These are phyloP conservation scores for Ooceraea biroi DNA, from an alignment of 1,140 invertebrate species.

Conservation along the genomic window DNA sequence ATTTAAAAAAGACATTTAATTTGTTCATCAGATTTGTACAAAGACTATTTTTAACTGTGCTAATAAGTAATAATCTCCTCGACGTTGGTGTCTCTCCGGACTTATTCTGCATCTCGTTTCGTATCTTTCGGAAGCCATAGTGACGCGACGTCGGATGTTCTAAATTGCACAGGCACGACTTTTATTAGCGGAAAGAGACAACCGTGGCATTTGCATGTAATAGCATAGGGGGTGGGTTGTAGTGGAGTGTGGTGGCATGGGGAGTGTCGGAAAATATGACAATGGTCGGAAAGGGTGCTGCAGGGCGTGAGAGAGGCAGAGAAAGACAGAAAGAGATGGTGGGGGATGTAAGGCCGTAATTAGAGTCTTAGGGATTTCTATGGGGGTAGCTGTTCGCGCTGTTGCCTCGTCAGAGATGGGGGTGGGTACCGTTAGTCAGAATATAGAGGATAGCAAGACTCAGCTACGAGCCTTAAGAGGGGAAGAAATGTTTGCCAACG, in stretches of 20 bases:
- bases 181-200: constrained; percentile 83
- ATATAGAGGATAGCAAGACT: constrained; percentile 57
- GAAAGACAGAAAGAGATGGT: constrained; percentile 63
- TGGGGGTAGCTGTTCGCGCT: constrained; percentile 75
- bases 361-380: constrained; percentile 82
- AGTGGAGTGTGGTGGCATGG: constrained; percentile 70
- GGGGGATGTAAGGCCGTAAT: constrained; percentile 81
- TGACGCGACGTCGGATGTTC: constrained; percentile 75
- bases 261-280: constrained; percentile 76
- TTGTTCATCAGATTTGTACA: constrained; percentile 3
- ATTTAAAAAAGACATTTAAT: neutral
- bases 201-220: constrained; percentile 86
- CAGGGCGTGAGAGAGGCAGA: constrained; percentile 50
- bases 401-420: constrained; percentile 52
- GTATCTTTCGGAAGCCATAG: constrained; percentile 71
- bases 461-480: constrained; percentile 62
- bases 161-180: constrained; percentile 78
- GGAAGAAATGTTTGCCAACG: constrained; percentile 76
- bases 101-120: constrained; percentile 49
- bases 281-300: constrained; percentile 57
- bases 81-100: constrained; percentile 37
- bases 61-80: constrained; percentile 73
- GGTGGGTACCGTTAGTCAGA: constrained; percentile 29
- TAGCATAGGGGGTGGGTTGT: constrained; percentile 75
- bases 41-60: constrained; percentile 14